Percentiles rank a stretch among this genome's conserved stretches.
phyloP scores from a whole-genome alignment of 2,113 vertebrate species.

The Bufo gargarizans region DNA sequence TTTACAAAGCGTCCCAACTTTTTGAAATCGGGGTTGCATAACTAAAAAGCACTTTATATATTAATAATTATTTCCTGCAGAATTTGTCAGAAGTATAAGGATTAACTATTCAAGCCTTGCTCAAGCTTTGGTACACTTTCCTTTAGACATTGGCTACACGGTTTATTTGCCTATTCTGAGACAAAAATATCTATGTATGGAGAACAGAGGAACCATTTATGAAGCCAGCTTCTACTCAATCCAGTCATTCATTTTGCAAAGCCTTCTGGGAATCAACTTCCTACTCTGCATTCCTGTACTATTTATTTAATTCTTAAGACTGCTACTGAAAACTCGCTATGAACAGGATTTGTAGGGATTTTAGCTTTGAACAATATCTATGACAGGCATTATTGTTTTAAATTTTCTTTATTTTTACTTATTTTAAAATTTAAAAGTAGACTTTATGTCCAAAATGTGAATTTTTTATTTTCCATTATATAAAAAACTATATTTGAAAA shows the following conservation, averaged over 20 bases:
- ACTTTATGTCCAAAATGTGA: background rate
- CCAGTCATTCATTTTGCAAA: constrained; percentile 72
- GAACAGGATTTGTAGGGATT: constrained; percentile 56
- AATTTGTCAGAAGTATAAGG: background rate
- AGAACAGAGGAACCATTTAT: constrained; percentile 66
- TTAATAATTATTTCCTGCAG: constrained; percentile 12
- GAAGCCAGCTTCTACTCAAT: constrained; percentile 76
- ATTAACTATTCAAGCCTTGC: background rate
- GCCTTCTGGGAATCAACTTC: constrained; percentile 73
- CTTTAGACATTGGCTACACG: background rate
- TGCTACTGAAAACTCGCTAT: constrained; percentile 65
- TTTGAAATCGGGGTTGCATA: background rate
- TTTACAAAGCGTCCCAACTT: too few species aligned
- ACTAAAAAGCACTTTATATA: background rate
- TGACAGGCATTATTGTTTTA: background rate
- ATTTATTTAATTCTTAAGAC: constrained; percentile 75
- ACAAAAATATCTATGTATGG: constrained; percentile 20
- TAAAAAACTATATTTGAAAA: background rate
- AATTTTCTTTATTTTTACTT: background rate
- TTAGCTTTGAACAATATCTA: background rate
- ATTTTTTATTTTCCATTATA: background rate
- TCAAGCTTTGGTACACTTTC: background rate
- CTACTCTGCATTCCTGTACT: constrained; percentile 75
- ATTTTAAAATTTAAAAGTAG: background rate
- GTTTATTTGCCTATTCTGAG: background rate